These are phyloP conservation scores for Sprattus sprattus DNA, from an alignment of 2,113 vertebrate genomes.

Conservation along the genomic window DNA sequence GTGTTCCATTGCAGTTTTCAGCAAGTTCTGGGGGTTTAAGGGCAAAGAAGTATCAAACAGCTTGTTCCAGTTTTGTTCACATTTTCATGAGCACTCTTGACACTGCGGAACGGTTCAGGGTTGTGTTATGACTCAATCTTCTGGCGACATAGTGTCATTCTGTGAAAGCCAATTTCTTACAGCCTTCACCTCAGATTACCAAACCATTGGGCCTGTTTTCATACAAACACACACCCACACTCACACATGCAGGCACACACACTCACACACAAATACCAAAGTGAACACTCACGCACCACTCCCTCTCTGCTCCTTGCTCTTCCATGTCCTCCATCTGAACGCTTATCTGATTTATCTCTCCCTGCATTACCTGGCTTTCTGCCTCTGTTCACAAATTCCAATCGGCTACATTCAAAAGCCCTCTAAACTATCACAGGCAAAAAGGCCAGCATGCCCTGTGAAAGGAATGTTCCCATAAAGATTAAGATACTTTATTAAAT, in stretches of 20 bases:
- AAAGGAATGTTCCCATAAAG: background rate
- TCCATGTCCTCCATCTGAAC: background rate
- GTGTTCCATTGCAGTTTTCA: too few species aligned
- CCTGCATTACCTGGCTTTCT: background rate
- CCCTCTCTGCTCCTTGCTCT: background rate
- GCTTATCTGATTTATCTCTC: background rate
- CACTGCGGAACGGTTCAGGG: background rate
- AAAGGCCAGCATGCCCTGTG: background rate
- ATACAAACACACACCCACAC: background rate
- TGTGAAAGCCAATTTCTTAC: background rate
- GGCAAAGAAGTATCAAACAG: too few species aligned
- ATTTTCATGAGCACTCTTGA: background rate
- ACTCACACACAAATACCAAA: background rate
- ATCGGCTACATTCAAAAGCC: background rate
- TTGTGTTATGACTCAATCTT: background rate
- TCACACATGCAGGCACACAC: background rate
- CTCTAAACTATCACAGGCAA: background rate
- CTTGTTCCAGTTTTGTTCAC: too few species aligned
- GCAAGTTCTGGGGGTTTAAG: too few species aligned
- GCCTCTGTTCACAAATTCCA: background rate
- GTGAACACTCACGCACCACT: constrained; percentile 3
- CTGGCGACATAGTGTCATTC: background rate
- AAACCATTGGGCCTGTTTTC: background rate
- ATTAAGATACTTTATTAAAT: background rate
- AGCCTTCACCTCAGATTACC: background rate